Evolutionary conservation across 2,888 invertebrate genomes (phyloP).

Genomic region (Acanthoscelides obtectus): DNA sequence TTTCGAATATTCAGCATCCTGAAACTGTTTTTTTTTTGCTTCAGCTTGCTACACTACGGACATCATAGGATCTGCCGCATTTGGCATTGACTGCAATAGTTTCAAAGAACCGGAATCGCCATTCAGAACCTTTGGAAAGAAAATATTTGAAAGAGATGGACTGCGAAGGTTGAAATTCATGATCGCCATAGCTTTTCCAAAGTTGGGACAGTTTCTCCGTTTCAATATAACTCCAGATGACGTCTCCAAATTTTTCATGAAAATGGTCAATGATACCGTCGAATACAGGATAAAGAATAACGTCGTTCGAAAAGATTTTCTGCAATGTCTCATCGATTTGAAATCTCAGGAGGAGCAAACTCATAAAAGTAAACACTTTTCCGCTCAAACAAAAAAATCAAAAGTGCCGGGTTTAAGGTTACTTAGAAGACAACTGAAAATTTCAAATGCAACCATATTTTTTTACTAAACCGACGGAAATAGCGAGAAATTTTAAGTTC

Average conservation of each 20-base stretch:
- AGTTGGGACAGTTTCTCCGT: background rate
- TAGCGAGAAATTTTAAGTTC: too few relatives aligned
- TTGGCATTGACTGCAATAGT: conserved; percentile 54
- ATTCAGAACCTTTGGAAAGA: conserved; percentile 36
- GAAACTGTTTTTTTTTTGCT: too few relatives aligned
- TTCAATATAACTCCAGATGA: conserved; percentile 9
- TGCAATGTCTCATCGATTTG: conserved; percentile 47
- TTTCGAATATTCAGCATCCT: too few relatives aligned
- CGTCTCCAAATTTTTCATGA: conserved; percentile 45
- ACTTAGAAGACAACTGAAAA: too few relatives aligned
- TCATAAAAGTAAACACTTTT: background rate
- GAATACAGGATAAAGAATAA: conserved; percentile 46
- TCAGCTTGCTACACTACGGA: conserved; percentile 12
- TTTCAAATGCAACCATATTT: too few relatives aligned
- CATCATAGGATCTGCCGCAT: conserved; percentile 47
- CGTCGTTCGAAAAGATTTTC: conserved; percentile 50
- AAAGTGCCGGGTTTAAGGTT: too few relatives aligned
- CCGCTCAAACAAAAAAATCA: too few relatives aligned
- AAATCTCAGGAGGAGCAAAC: conserved; percentile 13
- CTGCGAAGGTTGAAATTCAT: background rate
- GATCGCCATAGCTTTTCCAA: background rate
- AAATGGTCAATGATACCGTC: conserved; percentile 44
- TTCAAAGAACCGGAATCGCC: conserved; percentile 48
- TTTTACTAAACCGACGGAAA: too few relatives aligned
- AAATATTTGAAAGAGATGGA: background rate